These are phyloP conservation scores for Heliconius nattereri DNA, from an alignment of 1,140 invertebrate species.

Conservation along the genomic window DNA sequence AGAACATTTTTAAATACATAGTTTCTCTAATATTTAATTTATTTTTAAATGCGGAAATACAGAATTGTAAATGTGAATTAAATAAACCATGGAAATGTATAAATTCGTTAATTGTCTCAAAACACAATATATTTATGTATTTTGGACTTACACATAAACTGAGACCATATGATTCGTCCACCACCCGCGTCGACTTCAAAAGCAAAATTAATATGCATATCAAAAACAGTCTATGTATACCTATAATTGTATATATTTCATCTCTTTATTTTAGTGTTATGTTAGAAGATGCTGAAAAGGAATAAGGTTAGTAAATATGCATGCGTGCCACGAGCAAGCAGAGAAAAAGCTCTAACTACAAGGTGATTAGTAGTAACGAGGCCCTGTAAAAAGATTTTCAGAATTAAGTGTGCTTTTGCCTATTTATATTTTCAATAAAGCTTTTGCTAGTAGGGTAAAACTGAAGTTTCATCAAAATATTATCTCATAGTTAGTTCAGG, in stretches of 20 bases:
- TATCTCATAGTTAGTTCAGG: background rate
- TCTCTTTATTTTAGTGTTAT: conserved; percentile 48
- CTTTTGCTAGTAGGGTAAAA: background rate
- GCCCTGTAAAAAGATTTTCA: conserved; percentile 49
- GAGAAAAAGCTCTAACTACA: conserved; percentile 66
- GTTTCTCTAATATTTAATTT: background rate
- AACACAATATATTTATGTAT: background rate
- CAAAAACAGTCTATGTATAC: background rate
- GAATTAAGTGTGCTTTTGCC: background rate
- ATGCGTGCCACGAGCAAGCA: conserved; percentile 74
- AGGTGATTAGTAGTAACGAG: conserved; percentile 68
- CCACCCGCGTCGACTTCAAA: background rate
- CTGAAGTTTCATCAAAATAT: background rate
- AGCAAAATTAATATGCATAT: conserved; percentile 5
- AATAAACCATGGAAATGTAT: background rate
- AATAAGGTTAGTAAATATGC: conserved; percentile 75
- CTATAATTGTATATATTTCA: background rate
- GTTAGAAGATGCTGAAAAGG: conserved; percentile 77
- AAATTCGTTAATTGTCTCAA: background rate
- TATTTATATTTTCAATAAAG: background rate
- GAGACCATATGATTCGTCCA: background rate
- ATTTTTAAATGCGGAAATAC: background rate
- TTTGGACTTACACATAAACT: background rate
- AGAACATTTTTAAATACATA: background rate
- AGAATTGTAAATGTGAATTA: background rate